Conservation (phyloP, 1,140 invertebrate genomes). For the Drosophila serrata region DNA sequence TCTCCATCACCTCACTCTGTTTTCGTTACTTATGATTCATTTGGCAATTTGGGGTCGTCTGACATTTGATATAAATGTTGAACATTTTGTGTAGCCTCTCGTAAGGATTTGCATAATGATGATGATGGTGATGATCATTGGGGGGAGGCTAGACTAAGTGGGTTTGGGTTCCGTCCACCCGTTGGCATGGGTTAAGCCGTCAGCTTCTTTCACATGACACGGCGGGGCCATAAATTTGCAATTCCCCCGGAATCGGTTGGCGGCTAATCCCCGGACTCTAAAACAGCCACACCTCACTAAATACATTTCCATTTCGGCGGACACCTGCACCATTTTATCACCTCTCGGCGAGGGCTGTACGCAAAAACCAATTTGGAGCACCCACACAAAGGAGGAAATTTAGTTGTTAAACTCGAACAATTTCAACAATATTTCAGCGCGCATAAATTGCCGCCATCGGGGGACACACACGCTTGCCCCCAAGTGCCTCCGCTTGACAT, state of each 20-base stretch:
- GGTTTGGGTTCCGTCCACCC: constrained; percentile 16
- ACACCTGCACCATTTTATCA: constrained; percentile 76
- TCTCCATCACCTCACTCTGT: constrained; percentile 11
- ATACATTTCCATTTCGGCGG: constrained; percentile 44
- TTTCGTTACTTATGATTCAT: constrained; percentile 73
- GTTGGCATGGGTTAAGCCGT: constrained; percentile 37
- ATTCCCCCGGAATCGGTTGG: constrained; percentile 43
- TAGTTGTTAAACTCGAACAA: constrained; percentile 81
- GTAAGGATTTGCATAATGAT: constrained; percentile 69
- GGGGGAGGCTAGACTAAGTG: constrained; percentile 26
- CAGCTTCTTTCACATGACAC: constrained; percentile 67
- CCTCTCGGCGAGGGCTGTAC: constrained; percentile 33
- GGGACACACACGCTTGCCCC: constrained; percentile 38
- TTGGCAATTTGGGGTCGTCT: constrained; percentile 75
- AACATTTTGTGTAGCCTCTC: constrained; percentile 52
- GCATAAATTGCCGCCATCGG: constrained; percentile 70
- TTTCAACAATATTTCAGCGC: constrained; percentile 78
- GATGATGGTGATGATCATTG: constrained; percentile 45
- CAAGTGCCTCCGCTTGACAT: constrained; percentile 54
- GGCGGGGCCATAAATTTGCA: constrained; percentile 60
- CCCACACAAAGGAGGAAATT: constrained; percentile 68
- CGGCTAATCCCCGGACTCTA: constrained; percentile 37
- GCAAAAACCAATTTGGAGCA: constrained; percentile 77
- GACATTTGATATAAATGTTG: constrained; percentile 80
- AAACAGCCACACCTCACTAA: constrained; percentile 47